phyloP scores from a whole-genome alignment of 2,797 vertebrate species.

The Syngnathus rostellatus region DNA sequence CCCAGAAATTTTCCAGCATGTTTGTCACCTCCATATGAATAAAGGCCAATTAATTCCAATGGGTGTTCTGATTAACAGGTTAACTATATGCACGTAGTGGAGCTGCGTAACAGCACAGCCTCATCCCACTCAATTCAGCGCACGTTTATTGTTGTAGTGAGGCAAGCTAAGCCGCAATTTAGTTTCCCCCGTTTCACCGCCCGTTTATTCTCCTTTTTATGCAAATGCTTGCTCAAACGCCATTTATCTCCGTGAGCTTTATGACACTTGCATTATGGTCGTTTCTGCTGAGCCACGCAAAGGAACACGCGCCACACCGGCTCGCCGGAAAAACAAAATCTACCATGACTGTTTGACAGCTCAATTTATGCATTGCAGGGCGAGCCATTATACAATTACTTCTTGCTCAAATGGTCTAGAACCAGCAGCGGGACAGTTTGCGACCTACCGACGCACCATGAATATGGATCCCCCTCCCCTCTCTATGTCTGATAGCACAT shows the following conservation, averaged over 20 bases:
- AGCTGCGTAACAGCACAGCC: neutral
- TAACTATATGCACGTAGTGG: neutral
- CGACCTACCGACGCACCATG: slow-evolving; percentile 41
- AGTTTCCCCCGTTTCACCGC: slow-evolving; percentile 3
- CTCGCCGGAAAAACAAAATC: slow-evolving; percentile 57
- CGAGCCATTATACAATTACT: slow-evolving; percentile 64
- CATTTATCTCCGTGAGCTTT: slow-evolving; percentile 53
- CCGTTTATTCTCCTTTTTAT: slow-evolving; percentile 42
- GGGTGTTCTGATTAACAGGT: neutral
- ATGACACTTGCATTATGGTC: slow-evolving; percentile 25
- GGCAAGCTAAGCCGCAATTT: neutral
- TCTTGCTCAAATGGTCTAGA: slow-evolving; percentile 54
- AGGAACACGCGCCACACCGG: neutral
- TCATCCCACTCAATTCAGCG: neutral
- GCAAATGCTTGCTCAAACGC: slow-evolving; percentile 61
- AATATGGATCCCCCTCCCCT: slow-evolving; percentile 59
- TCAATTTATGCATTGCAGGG: slow-evolving; percentile 59
- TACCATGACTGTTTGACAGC: slow-evolving; percentile 50
- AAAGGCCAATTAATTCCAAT: neutral
- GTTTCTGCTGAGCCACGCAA: slow-evolving; percentile 20
- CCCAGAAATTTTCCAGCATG: neutral
- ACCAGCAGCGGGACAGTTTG: slow-evolving; percentile 33
- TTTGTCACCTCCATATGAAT: neutral
- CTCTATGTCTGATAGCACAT: slow-evolving; percentile 56
- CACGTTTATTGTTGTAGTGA: neutral